Base-by-base conservation (phyloP, 2,113 vertebrate genomes). In the Bufo gargarizans region DNA sequence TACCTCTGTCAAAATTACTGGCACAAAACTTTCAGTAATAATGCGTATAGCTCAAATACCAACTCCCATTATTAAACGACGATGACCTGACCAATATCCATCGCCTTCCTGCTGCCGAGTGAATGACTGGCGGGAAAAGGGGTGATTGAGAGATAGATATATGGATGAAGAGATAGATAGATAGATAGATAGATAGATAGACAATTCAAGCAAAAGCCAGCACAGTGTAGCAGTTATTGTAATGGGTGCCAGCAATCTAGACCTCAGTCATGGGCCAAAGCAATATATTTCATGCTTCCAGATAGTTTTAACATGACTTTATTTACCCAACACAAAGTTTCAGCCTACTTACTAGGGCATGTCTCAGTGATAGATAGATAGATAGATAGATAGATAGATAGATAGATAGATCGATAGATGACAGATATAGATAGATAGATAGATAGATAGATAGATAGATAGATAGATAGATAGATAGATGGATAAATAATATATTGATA, bases 1-100 rank as follows among this genome's bases (percentile, higher is more conserved):
- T 94, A 95, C 95, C 95, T 96, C 94, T 95, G 95, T 96, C 94
- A 95, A 96, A 95, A 95, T 95, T 95, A 92, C 91, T 78, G 67
- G 86, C 93, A 94, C 71, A 84, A 55, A 88, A 88, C 80, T 88
- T 88, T 83, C 87, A 72, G 43, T 88, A 88, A 88, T 84, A 88
- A 83, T 77, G 71, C n/a, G 47, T 63, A 77, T 76, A 76, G 80
- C 81, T 61, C 49, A 74, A 77, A 77, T 76, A 83, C 80, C 80
- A 83, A 88, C 80, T 77, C 69, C 58, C 80, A 77, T 77, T 88
- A 83, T 83, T 88, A 78, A 67, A 78, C 43, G 45, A 58, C 59
- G 58, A 63, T 77, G 72, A 77, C 72, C 56, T 86, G 47, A 77
- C 84, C 72, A 61, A 74, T 77, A 86, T 77, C 14, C 72, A 63